Evolutionary conservation across 2,888 invertebrate genomes (phyloP).

Genomic region (Thecocarcelia acutangulata): DNA sequence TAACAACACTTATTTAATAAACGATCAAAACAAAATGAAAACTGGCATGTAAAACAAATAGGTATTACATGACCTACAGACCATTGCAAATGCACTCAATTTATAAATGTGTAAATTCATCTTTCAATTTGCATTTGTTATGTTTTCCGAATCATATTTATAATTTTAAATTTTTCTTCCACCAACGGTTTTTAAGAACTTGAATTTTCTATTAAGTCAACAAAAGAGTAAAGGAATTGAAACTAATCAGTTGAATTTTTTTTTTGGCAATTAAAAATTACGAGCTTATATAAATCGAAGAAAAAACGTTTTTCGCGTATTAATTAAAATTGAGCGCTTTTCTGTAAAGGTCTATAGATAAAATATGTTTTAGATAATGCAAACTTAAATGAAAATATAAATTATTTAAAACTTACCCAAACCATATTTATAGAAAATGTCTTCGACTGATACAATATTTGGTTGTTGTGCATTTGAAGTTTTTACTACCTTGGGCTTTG

Average conservation of each 20-base stretch:
- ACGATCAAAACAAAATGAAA: slow-evolving; percentile 30
- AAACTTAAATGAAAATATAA: not conserved
- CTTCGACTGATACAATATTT: slow-evolving; percentile 83
- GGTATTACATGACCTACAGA: slow-evolving; percentile 40
- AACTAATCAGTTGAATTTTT: no score
- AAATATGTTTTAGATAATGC: not conserved
- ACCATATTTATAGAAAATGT: slow-evolving; percentile 86
- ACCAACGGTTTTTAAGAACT: no score
- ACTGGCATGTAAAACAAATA: slow-evolving; percentile 35
- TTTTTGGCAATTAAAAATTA: no score
- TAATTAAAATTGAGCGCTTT: slow-evolving; percentile 2
- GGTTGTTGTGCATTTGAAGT: slow-evolving; percentile 71
- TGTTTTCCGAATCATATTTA: no score
- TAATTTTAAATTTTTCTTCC: no score
- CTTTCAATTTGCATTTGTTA: no score
- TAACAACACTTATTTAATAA: slow-evolving; percentile 34
- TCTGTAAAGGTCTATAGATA: not conserved
- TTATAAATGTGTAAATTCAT: not conserved
- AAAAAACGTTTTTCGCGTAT: no score
- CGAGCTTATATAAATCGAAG: no score
- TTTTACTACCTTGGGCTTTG: slow-evolving; percentile 67
- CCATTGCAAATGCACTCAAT: slow-evolving; percentile 31
- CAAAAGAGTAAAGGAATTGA: no score
- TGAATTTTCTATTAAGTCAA: no score
- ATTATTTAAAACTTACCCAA: slow-evolving; percentile 83